A percentile compares a stretch with the other conserved stretches of the same genome.
Evolutionary conservation across 2,888 invertebrate species (phyloP).

Genomic region (Sisyra nigra): DNA sequence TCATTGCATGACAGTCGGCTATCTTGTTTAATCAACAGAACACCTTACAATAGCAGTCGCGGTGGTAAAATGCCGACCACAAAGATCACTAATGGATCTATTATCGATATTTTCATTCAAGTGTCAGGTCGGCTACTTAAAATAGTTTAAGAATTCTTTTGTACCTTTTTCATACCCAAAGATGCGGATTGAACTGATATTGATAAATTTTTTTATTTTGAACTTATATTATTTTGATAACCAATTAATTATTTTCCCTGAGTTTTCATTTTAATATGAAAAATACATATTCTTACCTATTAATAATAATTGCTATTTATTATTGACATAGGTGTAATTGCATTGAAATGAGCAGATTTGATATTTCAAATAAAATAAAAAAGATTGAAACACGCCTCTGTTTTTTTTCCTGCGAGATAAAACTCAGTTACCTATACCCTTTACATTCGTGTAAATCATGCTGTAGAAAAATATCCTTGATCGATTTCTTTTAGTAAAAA

Average conservation of each 20-base stretch:
- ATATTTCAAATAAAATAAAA: too few relatives aligned
- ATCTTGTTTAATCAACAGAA: slow-evolving; percentile 7
- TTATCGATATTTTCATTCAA: slow-evolving; percentile 8
- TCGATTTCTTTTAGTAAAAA: too few relatives aligned
- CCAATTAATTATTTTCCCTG: not conserved
- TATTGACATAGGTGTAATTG: too few relatives aligned
- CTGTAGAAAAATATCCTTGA: too few relatives aligned
- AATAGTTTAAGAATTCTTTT: slow-evolving; percentile 8
- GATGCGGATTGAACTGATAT: too few relatives aligned
- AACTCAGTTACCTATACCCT: too few relatives aligned
- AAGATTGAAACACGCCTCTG: not conserved
- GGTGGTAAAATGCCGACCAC: slow-evolving; percentile 5
- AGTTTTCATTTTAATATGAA: not conserved
- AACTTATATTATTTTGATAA: not conserved
- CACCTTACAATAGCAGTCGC: slow-evolving; percentile 4
- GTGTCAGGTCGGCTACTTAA: slow-evolving; percentile 8
- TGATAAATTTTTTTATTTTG: not conserved
- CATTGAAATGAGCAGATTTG: too few relatives aligned
- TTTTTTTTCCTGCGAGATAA: not conserved
- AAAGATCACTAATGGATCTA: slow-evolving; percentile 9
- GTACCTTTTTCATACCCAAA: not conserved
- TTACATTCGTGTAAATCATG: too few relatives aligned
- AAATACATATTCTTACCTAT: too few relatives aligned
- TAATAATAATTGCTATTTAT: too few relatives aligned
- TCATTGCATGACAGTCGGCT: not conserved